These are phyloP conservation scores for Drosophila recens DNA, from an alignment of 2,888 invertebrate species.

Conservation along the genomic window DNA sequence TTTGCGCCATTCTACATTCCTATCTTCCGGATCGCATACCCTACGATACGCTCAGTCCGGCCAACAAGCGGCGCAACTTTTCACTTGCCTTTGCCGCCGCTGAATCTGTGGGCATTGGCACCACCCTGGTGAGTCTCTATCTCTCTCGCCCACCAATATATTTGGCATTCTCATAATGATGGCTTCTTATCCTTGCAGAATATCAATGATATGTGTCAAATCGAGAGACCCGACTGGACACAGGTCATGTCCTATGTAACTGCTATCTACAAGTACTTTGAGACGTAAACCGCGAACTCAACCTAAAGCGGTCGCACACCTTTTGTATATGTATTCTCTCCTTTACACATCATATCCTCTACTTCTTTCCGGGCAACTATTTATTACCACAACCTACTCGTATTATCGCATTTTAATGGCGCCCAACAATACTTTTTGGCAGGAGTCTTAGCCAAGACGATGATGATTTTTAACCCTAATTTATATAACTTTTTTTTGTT, in stretches of 20 bases:
- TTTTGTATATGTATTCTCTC: slow-evolving; percentile 66
- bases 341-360: slow-evolving; percentile 6
- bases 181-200: slow-evolving; percentile 88
- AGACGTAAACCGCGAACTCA: slow-evolving; percentile 87
- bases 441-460: slow-evolving; percentile 31
- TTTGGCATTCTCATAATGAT: background rate
- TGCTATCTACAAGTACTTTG: slow-evolving; percentile 95
- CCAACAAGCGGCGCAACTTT: slow-evolving; percentile 94
- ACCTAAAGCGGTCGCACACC: slow-evolving; percentile 8
- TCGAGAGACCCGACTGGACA: slow-evolving; percentile 98
- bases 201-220: slow-evolving; percentile 96
- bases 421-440: slow-evolving; percentile 33
- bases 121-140: slow-evolving; percentile 92
- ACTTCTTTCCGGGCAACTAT: slow-evolving; percentile 30
- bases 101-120: slow-evolving; percentile 95
- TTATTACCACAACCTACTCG: slow-evolving; percentile 26
- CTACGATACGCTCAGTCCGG: slow-evolving; percentile 91
- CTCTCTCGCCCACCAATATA: background rate
- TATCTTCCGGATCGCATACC: slow-evolving; percentile 94
- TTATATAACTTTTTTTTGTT: slow-evolving; percentile 20
- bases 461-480: slow-evolving; percentile 17
- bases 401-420: slow-evolving; percentile 26
- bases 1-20: slow-evolving; percentile 96
- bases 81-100: slow-evolving; percentile 96
- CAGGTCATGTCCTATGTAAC: slow-evolving; percentile 98